A percentile compares a stretch with the other conserved stretches of the same genome.
These are phyloP conservation scores for Thyatira batis DNA, from an alignment of 2,888 invertebrate genomes.

Conservation along the genomic window DNA sequence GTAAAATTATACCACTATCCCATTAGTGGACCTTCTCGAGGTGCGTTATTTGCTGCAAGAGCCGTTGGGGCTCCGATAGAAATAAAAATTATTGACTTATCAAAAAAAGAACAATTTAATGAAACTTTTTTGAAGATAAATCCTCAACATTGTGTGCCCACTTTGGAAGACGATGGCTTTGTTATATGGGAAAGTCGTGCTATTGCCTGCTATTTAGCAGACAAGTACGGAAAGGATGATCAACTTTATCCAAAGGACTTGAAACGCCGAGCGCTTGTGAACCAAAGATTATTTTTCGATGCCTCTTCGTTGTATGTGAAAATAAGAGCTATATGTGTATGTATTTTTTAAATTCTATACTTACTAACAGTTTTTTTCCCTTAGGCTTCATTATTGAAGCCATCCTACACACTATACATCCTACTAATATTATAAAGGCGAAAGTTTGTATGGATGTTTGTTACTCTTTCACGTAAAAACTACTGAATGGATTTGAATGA, in stretches of 20 bases:
- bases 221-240: constrained; percentile 83
- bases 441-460: too few species aligned
- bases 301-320: constrained; percentile 83
- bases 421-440: too few species aligned
- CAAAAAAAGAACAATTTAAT: constrained; percentile 82
- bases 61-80: constrained; percentile 78
- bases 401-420: too few species aligned
- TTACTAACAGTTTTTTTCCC: not conserved
- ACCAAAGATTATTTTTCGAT: constrained; percentile 85
- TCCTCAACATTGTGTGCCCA: constrained; percentile 86
- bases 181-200: constrained; percentile 86
- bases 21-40: constrained; percentile 84
- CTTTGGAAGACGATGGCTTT: constrained; percentile 85
- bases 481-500: too few species aligned
- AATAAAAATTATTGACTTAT: constrained; percentile 79
- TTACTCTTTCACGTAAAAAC: too few species aligned
- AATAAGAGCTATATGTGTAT: constrained; percentile 84
- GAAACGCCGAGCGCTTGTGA: constrained; percentile 80
- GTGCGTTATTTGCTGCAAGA: constrained; percentile 82
- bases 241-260: constrained; percentile 83
- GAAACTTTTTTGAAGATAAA: constrained; percentile 83
- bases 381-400: too few species aligned
- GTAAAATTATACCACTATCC: constrained; percentile 83
- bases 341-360: constrained; percentile 27
- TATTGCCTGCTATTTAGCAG: constrained; percentile 84